Conservation (phyloP, 1,140 invertebrate species). For the Caenorhabditis brenneri region DNA sequence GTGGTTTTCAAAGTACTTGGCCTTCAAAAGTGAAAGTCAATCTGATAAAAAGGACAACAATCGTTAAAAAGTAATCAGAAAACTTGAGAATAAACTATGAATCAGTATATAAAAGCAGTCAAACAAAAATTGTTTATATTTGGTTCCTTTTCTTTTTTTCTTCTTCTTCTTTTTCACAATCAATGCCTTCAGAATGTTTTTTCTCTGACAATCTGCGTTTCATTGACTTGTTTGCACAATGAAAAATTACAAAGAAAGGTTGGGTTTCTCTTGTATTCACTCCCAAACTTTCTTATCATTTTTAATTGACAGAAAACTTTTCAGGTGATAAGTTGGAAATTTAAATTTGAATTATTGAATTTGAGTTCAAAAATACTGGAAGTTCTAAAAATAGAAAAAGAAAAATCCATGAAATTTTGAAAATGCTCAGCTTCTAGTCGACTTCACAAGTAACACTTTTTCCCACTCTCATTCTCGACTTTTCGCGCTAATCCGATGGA, state of each 20-base stretch:
- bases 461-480: not conserved
- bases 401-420: not conserved
- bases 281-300: not conserved
- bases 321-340: not conserved
- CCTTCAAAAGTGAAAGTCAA: no score
- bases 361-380: no score
- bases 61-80: no score
- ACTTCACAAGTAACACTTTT: constrained; percentile 12
- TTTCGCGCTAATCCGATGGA: constrained; percentile 6
- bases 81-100: no score
- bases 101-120: no score
- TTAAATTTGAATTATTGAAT: no score
- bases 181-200: not conserved
- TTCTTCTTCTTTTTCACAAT: not conserved
- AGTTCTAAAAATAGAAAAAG: not conserved
- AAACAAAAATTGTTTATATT: not conserved
- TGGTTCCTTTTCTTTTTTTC: not conserved
- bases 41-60: no score
- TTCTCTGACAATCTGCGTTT: not conserved
- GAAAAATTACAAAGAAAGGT: not conserved
- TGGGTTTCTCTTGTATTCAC: not conserved
- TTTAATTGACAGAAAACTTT: not conserved
- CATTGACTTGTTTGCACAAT: not conserved
- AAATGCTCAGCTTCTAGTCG: not conserved
- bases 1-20: no score